Conservation (phyloP, 2,888 invertebrate genomes). For the Tetrapedia diversipes region DNA sequence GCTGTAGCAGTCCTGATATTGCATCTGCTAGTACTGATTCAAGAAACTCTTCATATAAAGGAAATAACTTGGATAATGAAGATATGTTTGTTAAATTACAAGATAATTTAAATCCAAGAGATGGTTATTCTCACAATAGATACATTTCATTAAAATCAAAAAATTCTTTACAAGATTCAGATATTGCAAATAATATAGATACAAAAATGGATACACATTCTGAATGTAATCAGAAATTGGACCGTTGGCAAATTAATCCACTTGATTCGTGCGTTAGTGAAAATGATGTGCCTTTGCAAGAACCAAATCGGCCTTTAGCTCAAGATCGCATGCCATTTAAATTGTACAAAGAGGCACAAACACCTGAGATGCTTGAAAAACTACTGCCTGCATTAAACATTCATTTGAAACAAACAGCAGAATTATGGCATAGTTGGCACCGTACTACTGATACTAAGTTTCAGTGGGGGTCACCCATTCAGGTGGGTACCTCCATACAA, state of each 20-base stretch:
- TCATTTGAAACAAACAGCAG: constrained; percentile 70
- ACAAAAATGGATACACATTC: constrained; percentile 28
- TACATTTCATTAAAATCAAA: constrained; percentile 35
- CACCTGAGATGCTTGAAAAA: constrained; percentile 57
- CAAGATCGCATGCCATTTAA: constrained; percentile 60
- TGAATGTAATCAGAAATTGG: constrained; percentile 50
- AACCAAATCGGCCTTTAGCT: constrained; percentile 40
- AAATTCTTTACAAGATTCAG: constrained; percentile 47
- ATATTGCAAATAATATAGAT: constrained; percentile 33
- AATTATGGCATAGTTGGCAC: constrained; percentile 65
- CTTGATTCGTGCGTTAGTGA: constrained; percentile 52
- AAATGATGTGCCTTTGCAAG: constrained; percentile 67
- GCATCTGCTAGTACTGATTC: constrained; percentile 30
- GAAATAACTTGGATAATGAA: constrained; percentile 50
- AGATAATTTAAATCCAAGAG: constrained; percentile 49
- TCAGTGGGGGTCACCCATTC: constrained; percentile 79
- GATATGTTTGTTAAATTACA: constrained; percentile 46
- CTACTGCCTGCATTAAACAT: constrained; percentile 56
- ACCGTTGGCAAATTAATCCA: constrained; percentile 66
- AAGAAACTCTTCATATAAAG: constrained; percentile 27
- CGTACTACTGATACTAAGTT: constrained; percentile 56
- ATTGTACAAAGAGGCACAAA: constrained; percentile 54
- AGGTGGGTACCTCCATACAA: constrained; percentile 80
- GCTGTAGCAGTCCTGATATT: constrained; percentile 45
- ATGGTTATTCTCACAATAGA: constrained; percentile 37